Evolutionary conservation across 35 echinoderm and acorn worm species (phyloP), one percentile per base, ranked within the genome.

Genomic region (Amphiura filiformis): DNA sequence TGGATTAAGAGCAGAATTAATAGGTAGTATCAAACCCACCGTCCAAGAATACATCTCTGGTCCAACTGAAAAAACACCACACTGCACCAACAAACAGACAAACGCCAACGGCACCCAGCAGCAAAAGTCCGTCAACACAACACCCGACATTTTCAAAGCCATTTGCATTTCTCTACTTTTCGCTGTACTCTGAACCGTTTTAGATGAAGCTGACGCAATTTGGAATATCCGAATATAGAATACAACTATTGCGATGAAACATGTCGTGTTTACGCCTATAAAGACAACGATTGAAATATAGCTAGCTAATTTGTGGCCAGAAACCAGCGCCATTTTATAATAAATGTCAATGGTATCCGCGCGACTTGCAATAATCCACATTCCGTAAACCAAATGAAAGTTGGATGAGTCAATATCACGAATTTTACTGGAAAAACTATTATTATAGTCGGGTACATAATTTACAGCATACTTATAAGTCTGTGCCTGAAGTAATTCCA

Each of bases 1-100:
- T 11, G 95, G 95, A 40, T 97, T 97, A 31, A 97, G 9, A 3
- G 95, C 86, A 1, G 95, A 97, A 56, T 97, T 97, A 15, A 97
- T 84, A 20, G 94, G 94, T 28, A 96, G 70, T 37, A 96, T 87
- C 33, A 96, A 96, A n/a, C 89, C 82, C 0, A 89, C 95, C 0
- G 86, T 91, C 95, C 91, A 93, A 39, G 95, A 88, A 76, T 97
- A 97, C 1, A 97, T 26, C 15, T 84, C 75, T 4, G 42, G 36
- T 0, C 61, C 36, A 14, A 93, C 35, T 0, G 38, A 26, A 0
- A 92, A 36, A 20, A 56, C 31, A 1, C 84, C 84, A 77, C 32
- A 18, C 20, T 83, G 91, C 7, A 56, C 70, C 4, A 88, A 39
- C 17, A 93, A 82, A 39, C 86, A 80, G 47, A 93, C 88, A 39